These are phyloP conservation scores for Eleginops maclovinus DNA, from an alignment of 2,113 vertebrate species.

Conservation along the genomic window DNA sequence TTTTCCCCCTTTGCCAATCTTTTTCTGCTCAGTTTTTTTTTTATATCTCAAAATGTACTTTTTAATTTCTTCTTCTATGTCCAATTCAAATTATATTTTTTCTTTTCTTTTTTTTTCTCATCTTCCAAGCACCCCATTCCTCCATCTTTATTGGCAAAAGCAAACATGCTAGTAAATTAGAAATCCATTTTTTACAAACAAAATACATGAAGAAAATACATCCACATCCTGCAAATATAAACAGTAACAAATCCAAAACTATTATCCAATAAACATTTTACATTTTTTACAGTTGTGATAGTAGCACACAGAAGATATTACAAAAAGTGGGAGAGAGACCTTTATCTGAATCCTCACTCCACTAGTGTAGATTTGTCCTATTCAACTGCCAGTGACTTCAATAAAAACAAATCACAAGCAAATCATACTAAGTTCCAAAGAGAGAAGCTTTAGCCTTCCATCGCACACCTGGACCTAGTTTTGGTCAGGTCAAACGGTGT, in stretches of 20 bases:
- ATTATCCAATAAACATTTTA: conserved; percentile 90
- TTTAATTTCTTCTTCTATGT: conserved; percentile 10
- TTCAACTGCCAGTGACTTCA: conserved; percentile 44
- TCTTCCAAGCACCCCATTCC: conserved; percentile 87
- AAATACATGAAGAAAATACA: conserved; percentile 99
- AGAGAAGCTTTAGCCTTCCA: background rate
- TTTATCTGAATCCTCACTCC: conserved; percentile 55
- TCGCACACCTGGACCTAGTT: conserved; percentile 2
- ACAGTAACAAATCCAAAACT: conserved; percentile 99
- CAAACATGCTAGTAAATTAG: conserved; percentile 97
- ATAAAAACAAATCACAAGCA: background rate
- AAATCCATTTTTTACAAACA: conserved; percentile 96
- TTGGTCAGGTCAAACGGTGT: background rate
- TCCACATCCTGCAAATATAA: conserved; percentile 98
- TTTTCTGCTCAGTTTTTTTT: conserved; percentile 24
- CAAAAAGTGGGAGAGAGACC: conserved; percentile 71
- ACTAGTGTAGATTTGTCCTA: conserved; percentile 18
- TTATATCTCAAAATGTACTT: conserved; percentile 6
- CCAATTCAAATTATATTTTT: conserved; percentile 60
- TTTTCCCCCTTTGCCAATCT: conserved; percentile 61
- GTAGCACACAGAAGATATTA: conserved; percentile 90
- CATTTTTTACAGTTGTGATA: conserved; percentile 90
- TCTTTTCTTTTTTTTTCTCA: conserved; percentile 39
- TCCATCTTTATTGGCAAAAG: conserved; percentile 98
- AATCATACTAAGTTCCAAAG: conserved; percentile 16